Conservation (phyloP, 2,797 vertebrate genomes). For the Sebastes itinus region DNA sequence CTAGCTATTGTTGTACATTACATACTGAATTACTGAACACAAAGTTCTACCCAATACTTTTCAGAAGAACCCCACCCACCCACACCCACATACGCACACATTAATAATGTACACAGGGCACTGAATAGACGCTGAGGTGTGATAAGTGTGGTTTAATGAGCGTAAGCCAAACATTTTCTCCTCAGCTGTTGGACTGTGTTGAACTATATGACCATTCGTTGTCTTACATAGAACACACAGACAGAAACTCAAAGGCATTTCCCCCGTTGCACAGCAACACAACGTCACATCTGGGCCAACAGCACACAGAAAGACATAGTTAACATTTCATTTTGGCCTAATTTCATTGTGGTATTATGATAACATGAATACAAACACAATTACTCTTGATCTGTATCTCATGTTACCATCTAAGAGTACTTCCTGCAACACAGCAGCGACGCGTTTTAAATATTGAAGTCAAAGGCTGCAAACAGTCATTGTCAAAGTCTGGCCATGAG, state of each 20-base stretch:
- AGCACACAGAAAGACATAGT: not conserved
- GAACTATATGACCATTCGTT: not conserved
- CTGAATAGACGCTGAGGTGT: not conserved
- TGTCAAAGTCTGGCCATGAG: not conserved
- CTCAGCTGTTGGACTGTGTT: not conserved
- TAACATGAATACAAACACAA: not conserved
- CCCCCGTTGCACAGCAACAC: conserved; percentile 8
- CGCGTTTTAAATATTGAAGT: not conserved
- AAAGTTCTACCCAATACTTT: conserved; percentile 1
- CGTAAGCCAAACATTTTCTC: not conserved
- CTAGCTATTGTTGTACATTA: not conserved
- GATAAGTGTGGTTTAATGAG: not conserved
- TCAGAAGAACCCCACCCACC: not conserved
- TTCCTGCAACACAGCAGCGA: not conserved
- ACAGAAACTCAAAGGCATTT: not conserved
- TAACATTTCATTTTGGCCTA: conserved; percentile 24
- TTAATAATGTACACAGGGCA: not conserved
- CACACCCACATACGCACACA: not conserved
- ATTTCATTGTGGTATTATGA: conserved; percentile 10
- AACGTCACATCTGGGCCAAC: not conserved
- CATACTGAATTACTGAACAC: not conserved
- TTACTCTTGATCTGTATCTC: not conserved
- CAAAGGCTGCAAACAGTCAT: not conserved
- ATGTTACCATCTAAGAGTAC: not conserved
- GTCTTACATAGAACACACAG: not conserved